phyloP scores from a whole-genome alignment of 2,888 invertebrate genomes.

The Antheraea assamensis region DNA sequence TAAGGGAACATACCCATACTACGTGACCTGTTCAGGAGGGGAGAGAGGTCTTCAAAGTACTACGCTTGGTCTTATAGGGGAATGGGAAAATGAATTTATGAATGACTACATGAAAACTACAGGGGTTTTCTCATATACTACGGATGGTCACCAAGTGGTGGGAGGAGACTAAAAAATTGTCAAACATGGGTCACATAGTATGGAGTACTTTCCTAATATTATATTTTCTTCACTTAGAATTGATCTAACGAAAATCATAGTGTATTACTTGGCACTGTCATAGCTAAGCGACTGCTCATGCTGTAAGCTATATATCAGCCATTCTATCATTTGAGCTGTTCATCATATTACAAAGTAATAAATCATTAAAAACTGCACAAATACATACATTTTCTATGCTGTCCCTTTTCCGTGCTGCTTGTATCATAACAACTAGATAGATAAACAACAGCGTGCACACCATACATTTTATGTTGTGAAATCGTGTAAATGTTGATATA shows the following conservation, averaged over 20 bases:
- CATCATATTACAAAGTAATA: neutral
- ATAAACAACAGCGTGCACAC: neutral
- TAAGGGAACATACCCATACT: no score
- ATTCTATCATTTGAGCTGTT: neutral
- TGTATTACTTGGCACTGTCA: neutral
- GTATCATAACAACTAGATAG: neutral
- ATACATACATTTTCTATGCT: conserved; percentile 4
- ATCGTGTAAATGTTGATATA: conserved; percentile 30
- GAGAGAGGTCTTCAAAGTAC: no score
- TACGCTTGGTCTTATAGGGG: no score
- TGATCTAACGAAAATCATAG: neutral
- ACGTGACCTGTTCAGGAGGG: no score
- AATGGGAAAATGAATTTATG: no score
- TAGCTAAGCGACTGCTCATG: neutral
- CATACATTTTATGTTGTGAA: conserved; percentile 28
- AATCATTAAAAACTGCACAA: neutral
- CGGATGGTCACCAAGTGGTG: no score
- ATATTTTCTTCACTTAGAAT: neutral
- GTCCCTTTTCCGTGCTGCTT: conserved; percentile 12
- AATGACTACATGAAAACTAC: no score
- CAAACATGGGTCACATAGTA: no score
- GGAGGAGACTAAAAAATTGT: no score
- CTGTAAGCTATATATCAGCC: neutral
- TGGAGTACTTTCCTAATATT: no score
- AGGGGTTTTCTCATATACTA: no score